Evolutionary conservation across 2,797 vertebrate species (phyloP).

Genomic region (Cyprinodon diabolis): DNA sequence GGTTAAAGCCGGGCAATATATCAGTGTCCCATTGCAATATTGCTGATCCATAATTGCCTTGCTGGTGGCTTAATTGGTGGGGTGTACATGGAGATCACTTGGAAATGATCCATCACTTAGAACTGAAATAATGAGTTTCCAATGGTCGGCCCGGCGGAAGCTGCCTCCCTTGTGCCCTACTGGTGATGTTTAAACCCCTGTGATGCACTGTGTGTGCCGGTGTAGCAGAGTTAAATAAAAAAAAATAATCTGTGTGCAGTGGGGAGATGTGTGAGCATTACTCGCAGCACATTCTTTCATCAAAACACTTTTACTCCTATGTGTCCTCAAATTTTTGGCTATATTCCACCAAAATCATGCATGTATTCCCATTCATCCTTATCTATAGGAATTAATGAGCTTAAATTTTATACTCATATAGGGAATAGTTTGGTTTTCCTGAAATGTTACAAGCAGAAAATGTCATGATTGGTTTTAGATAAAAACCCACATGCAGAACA

Average conservation of each 20-base stretch:
- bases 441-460: not conserved
- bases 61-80: slow-evolving; percentile 85
- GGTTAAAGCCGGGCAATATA: slow-evolving; percentile 83
- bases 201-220: slow-evolving; percentile 37
- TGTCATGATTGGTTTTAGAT: too few species aligned
- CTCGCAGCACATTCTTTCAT: slow-evolving; percentile 58
- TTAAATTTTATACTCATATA: too few species aligned
- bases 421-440: not conserved
- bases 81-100: slow-evolving; percentile 81
- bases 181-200: slow-evolving; percentile 58
- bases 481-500: too few species aligned
- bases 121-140: slow-evolving; percentile 86
- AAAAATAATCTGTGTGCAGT: slow-evolving; percentile 31
- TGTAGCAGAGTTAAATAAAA: slow-evolving; percentile 43
- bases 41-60: slow-evolving; percentile 83
- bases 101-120: slow-evolving; percentile 85
- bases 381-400: too few species aligned
- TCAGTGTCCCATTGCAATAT: slow-evolving; percentile 75
- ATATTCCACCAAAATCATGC: slow-evolving; percentile 50
- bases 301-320: slow-evolving; percentile 44
- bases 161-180: slow-evolving; percentile 60
- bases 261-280: slow-evolving; percentile 30
- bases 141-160: slow-evolving; percentile 74
- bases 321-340: slow-evolving; percentile 54
- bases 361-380: slow-evolving; percentile 26